Evolutionary conservation across 2,797 vertebrate genomes (phyloP).

Genomic region (Scleropages formosus): DNA sequence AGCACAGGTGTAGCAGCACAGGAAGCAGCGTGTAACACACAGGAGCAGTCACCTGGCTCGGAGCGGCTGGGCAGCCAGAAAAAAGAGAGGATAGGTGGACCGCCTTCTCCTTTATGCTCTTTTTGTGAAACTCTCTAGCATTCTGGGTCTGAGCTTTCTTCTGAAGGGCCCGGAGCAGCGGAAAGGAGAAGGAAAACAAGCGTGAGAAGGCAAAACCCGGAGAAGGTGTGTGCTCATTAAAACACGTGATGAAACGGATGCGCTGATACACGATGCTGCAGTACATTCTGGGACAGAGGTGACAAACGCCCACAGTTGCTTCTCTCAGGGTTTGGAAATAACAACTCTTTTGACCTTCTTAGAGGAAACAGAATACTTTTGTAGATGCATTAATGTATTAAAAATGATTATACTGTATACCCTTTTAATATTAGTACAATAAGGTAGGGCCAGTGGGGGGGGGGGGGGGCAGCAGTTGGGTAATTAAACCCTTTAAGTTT

Average conservation of each 20-base stretch:
- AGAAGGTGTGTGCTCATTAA: neutral
- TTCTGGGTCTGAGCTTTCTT: conserved; percentile 87
- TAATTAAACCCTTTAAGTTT: no score
- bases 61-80: conserved; percentile 66
- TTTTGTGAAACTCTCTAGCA: conserved; percentile 92
- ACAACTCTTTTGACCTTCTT: no score
- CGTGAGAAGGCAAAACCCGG: neutral
- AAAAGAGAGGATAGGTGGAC: conserved; percentile 87
- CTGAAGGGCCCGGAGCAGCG: conserved; percentile 64
- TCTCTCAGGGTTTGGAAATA: no score
- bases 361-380: no score
- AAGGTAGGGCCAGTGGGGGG: no score
- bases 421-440: no score
- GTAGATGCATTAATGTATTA: no score
- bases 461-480: no score
- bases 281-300: no score
- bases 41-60: conserved; percentile 75
- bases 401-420: no score
- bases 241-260: neutral
- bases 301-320: no score
- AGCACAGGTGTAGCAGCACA: neutral
- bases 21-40: neutral
- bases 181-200: conserved; percentile 12
- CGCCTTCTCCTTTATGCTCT: conserved; percentile 95
- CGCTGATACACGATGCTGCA: neutral